Base-by-base conservation (phyloP, 1,140 invertebrate species). In the Trypoxylus dichotomus region DNA sequence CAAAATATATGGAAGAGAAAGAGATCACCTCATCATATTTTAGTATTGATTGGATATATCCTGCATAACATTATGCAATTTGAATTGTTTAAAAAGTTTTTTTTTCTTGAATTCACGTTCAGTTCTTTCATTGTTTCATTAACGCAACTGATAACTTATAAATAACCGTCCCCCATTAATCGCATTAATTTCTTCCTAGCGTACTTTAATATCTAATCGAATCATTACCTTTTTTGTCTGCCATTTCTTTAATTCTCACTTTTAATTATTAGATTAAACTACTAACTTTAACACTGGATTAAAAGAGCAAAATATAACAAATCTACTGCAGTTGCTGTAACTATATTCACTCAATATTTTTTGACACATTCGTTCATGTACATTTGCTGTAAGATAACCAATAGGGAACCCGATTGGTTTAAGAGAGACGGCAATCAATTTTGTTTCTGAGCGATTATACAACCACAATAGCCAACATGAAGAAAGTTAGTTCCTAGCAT, bases 31-130 rank as follows among this genome's bases (percentile, higher is more conserved):
- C 60, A 79, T 54, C 24, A 19, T 58, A 74, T 74, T 79, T 19
- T 54, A 75, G 58, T 81, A 81, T 81, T 81, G 80, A 81, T 81
- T 81, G 74, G 54, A 24, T 37, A 47, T 77, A 77, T 74, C 74
- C 74, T 75, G 74, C 74, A 54, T 41, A 74, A 75, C 19, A 75
- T 75, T 75, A 75, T 75, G 74, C 74, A 75, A 75, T 75, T 75
- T 68, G 60, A 68, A 68, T 29, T 29, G 60, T 68, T 68, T 24
- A 68, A 68, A 68, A 68, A 27, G 60, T 68, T 68, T 54, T n/a
- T n/a, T n/a, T n/a, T 15, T 29, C 60, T 68, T 27, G 60, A 29
- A 68, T 13, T 68, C 60, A 29, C 60, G 60, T 68, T 27, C 21
- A 29, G 24, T 27, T 68, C 60, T 21, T 68, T 68, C 60, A 68